Conservation (phyloP, 2,888 invertebrate genomes). For the Halictus ligatus region DNA sequence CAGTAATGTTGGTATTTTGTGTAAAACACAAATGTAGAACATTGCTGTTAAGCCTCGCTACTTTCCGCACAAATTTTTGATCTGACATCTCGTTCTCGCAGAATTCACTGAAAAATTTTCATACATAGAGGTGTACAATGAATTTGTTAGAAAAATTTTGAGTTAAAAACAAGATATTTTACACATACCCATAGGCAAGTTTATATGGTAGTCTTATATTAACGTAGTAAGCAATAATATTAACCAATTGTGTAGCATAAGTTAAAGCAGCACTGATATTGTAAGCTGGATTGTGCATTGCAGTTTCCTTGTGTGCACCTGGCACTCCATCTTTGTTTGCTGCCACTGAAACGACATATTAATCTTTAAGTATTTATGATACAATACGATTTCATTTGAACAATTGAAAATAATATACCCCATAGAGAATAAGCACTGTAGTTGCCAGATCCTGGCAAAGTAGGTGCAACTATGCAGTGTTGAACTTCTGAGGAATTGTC, state of each 20-base stretch:
- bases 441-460: conserved; percentile 93
- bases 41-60: conserved; percentile 92
- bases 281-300: conserved; percentile 89
- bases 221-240: conserved; percentile 92
- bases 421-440: conserved; percentile 92
- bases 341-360: conserved; percentile 82
- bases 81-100: conserved; percentile 90
- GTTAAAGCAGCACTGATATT: conserved; percentile 93
- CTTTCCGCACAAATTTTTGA: conserved; percentile 90
- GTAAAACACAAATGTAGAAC: conserved; percentile 91
- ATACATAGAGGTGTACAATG: not conserved
- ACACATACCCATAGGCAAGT: conserved; percentile 87
- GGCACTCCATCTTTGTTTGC: conserved; percentile 86
- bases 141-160: not conserved
- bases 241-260: conserved; percentile 93
- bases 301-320: conserved; percentile 85
- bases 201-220: conserved; percentile 93
- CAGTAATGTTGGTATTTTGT: conserved; percentile 89
- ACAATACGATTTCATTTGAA: not conserved
- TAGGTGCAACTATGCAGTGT: conserved; percentile 93
- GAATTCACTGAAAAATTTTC: conserved; percentile 89
- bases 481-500: conserved; percentile 89
- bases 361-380: conserved; percentile 27
- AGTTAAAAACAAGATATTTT: conserved; percentile 20
- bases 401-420: conserved; percentile 85